phyloP scores from a whole-genome alignment of 1,140 invertebrate genomes.

The Radopholus similis region DNA sequence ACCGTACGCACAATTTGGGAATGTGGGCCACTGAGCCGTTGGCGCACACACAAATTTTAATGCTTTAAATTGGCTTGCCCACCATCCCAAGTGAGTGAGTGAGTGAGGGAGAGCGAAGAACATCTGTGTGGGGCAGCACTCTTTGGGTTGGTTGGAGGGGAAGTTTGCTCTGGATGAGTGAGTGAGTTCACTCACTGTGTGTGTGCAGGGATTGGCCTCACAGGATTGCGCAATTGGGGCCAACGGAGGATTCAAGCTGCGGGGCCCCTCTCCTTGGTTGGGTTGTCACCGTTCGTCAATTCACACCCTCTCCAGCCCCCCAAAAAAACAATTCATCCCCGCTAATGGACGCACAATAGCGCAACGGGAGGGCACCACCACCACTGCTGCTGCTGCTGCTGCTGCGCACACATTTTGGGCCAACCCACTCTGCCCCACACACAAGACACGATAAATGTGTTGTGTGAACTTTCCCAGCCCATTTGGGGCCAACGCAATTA shows the following conservation, averaged over 20 bases:
- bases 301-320: neutral
- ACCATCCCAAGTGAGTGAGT: neutral
- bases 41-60: no score
- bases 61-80: no score
- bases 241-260: slow-evolving; percentile 4
- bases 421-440: no score
- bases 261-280: neutral
- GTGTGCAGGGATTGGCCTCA: no score
- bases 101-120: neutral
- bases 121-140: no score
- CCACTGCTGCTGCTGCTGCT: no score
- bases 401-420: no score
- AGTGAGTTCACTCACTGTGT: no score
- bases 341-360: slow-evolving; percentile 6
- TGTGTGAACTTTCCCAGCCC: no score
- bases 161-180: neutral
- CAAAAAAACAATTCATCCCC: neutral
- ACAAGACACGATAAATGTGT: no score
- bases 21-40: neutral
- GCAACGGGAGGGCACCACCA: neutral
- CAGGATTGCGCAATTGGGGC: slow-evolving; percentile 3
- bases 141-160: no score
- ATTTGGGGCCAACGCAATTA: no score
- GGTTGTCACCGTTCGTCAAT: neutral
- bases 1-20: neutral